Conservation (phyloP, 2,113 vertebrate species). For the Caranx melampygus region DNA sequence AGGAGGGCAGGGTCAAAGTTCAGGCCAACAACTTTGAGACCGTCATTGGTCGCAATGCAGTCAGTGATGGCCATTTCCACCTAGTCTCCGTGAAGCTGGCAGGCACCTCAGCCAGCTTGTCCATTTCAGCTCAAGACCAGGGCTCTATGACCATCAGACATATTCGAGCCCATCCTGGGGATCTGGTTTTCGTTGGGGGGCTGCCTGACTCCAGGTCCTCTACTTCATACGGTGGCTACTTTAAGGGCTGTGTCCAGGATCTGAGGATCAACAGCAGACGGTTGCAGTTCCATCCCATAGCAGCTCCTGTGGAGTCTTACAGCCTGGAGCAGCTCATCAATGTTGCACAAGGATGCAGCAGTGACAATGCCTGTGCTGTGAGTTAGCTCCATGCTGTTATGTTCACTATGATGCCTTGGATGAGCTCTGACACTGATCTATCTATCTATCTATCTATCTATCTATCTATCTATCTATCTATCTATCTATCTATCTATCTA, state of each 20-base stretch:
- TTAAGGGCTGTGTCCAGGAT: conserved; percentile 95
- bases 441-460: no score
- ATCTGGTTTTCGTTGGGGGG: conserved; percentile 87
- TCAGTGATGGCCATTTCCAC: conserved; percentile 88
- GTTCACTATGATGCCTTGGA: neutral
- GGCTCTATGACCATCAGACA: conserved; percentile 78
- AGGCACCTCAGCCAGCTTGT: conserved; percentile 77
- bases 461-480: no score
- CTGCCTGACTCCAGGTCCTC: conserved; percentile 84
- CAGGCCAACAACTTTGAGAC: conserved; percentile 81
- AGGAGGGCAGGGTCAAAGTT: conserved; percentile 84
- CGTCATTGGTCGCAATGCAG: conserved; percentile 59
- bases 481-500: no score
- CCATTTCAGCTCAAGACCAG: conserved; percentile 83
- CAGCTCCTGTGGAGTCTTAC: conserved; percentile 56
- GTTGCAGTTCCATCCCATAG: conserved; percentile 89
- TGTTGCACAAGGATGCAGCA: conserved; percentile 85
- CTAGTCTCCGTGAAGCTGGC: conserved; percentile 87
- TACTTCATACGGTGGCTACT: conserved; percentile 84
- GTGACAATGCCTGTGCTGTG: conserved; percentile 89
- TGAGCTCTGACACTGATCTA: neutral
- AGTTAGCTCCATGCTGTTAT: conserved; percentile 34
- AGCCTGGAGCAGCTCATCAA: conserved; percentile 77
- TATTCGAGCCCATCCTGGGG: conserved; percentile 75
- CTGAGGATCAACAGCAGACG: conserved; percentile 85